A percentile compares a stretch with the other conserved stretches of the same genome.
phyloP scores from a whole-genome alignment of 2,888 invertebrate species.

The Anagyrus pseudococci region DNA sequence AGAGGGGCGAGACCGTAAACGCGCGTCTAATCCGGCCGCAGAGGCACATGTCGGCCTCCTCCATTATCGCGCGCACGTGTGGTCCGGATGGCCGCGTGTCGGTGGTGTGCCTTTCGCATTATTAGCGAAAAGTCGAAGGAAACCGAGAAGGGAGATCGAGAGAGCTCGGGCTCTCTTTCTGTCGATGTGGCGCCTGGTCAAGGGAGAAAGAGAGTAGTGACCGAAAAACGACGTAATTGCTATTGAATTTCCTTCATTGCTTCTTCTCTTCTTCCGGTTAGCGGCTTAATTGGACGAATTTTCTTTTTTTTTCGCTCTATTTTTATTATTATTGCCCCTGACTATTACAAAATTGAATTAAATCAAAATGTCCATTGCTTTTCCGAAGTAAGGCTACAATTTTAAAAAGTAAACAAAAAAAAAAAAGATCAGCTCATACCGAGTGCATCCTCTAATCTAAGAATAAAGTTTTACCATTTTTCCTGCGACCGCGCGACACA shows the following conservation, averaged over 20 bases:
- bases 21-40: slow-evolving; percentile 41
- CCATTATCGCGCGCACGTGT: slow-evolving; percentile 58
- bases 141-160: slow-evolving; percentile 3
- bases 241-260: not conserved
- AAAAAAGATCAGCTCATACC: no score
- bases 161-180: not conserved
- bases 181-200: no score
- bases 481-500: no score
- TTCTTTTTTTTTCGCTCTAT: not conserved
- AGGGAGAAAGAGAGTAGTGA: slow-evolving; percentile 6
- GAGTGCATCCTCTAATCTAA: no score
- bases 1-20: slow-evolving; percentile 24
- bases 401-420: no score
- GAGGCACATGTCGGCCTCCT: slow-evolving; percentile 44
- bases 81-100: slow-evolving; percentile 59
- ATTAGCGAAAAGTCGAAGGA: slow-evolving; percentile 34
- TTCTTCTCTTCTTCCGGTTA: not conserved
- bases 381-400: no score
- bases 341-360: slow-evolving; percentile 16
- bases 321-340: no score
- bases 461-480: no score
- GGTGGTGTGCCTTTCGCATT: slow-evolving; percentile 42
- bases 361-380: no score
- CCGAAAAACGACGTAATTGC: slow-evolving; percentile 26
- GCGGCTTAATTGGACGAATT: slow-evolving; percentile 3